A percentile compares a stretch with the other conserved stretches of the same genome.
Conservation (phyloP, 2,888 invertebrate species). For the Drosophila affinis region DNA sequence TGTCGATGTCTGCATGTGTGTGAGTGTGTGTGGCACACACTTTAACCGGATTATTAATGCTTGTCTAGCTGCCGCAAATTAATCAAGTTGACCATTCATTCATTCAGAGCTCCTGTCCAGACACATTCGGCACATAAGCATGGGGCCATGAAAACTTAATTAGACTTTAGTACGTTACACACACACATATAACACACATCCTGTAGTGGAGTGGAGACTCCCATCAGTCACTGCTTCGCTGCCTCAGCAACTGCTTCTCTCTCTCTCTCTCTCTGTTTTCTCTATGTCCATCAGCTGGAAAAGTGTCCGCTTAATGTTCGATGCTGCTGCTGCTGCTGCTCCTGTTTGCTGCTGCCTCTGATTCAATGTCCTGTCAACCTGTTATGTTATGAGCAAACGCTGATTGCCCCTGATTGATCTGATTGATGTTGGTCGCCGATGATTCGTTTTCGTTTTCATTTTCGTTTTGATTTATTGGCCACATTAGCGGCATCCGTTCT, state of each 20-base stretch:
- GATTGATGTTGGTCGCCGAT: constrained; percentile 64
- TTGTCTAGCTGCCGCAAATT: constrained; percentile 78
- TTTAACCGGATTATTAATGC: constrained; percentile 79
- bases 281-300: constrained; percentile 1
- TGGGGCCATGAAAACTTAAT: constrained; percentile 75
- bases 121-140: not conserved
- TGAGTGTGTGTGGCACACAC: constrained; percentile 61
- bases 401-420: constrained; percentile 52
- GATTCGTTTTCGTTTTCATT: constrained; percentile 56
- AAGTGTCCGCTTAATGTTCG: constrained; percentile 9
- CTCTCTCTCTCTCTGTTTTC: not conserved
- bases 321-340: not conserved
- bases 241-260: constrained; percentile 38
- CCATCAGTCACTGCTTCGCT: constrained; percentile 25
- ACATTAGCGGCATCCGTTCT: constrained; percentile 23
- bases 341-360: not conserved
- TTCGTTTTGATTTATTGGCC: constrained; percentile 63
- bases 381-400: constrained; percentile 34
- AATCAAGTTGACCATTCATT: constrained; percentile 80
- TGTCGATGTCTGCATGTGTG: constrained; percentile 1
- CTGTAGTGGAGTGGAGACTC: constrained; percentile 11
- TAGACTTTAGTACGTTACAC: constrained; percentile 71
- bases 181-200: constrained; percentile 2
- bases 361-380: constrained; percentile 26
- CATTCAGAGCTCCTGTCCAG: constrained; percentile 40